Evolutionary conservation across 2,888 invertebrate species (phyloP).

Genomic region (Tenthredo livida): DNA sequence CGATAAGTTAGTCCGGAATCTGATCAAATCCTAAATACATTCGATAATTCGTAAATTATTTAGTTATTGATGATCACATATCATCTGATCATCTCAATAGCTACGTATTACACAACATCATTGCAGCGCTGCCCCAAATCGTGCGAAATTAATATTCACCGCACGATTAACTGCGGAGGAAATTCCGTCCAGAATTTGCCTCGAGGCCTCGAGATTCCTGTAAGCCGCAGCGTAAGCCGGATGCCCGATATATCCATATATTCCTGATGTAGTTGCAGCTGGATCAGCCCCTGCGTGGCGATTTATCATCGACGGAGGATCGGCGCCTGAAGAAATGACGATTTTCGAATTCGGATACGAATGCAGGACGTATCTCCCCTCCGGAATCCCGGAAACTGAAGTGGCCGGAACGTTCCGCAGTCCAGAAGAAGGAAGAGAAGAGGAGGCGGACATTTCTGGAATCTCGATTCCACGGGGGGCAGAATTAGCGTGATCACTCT

Average conservation of each 20-base stretch:
- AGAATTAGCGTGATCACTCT: neutral
- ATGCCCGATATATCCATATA: neutral
- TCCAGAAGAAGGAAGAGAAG: neutral
- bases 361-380: neutral
- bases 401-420: neutral
- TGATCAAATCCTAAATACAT: no score
- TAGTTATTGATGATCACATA: neutral
- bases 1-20: neutral
- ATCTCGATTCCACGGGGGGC: neutral
- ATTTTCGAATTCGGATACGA: neutral
- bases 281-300: neutral
- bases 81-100: neutral
- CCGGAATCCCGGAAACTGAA: neutral
- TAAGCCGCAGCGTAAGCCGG: neutral
- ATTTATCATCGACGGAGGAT: neutral
- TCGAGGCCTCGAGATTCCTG: neutral
- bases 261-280: neutral
- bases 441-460: neutral
- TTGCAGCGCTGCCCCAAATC: neutral
- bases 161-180: neutral
- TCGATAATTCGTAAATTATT: neutral
- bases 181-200: conserved; percentile 14
- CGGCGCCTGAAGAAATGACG: neutral
- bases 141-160: neutral
- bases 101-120: neutral